These are phyloP conservation scores for Drosophila vallismaia DNA, from an alignment of 2,888 invertebrate species.

Conservation along the genomic window DNA sequence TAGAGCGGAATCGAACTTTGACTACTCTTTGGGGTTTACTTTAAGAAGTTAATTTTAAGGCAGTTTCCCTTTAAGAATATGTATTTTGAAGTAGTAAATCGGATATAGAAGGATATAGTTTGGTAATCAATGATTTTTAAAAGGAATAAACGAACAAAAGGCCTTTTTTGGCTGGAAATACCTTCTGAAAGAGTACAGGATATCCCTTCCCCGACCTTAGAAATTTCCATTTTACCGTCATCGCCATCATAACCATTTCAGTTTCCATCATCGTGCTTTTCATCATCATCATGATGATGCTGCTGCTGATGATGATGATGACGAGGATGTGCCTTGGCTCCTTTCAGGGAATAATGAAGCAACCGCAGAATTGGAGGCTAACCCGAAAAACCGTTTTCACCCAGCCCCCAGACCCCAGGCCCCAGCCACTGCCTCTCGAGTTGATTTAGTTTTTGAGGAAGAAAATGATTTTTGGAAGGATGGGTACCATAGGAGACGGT, in stretches of 20 bases:
- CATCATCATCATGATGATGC: constrained; percentile 19
- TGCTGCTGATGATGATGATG: constrained; percentile 5
- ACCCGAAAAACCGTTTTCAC: constrained; percentile 36
- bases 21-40: background rate
- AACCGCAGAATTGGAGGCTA: constrained; percentile 58
- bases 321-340: constrained; percentile 12
- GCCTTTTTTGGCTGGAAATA: too few relatives aligned
- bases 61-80: too few relatives aligned
- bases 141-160: too few relatives aligned
- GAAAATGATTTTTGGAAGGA: background rate
- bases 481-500: too few relatives aligned
- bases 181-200: background rate
- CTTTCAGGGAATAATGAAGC: constrained; percentile 64
- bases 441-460: constrained; percentile 67
- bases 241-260: constrained; percentile 4
- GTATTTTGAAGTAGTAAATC: too few relatives aligned
- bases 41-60: too few relatives aligned
- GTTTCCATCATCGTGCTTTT: constrained; percentile 7
- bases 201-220: background rate
- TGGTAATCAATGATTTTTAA: too few relatives aligned
- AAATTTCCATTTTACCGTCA: constrained; percentile 6
- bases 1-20: too few relatives aligned
- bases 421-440: constrained; percentile 43
- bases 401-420: background rate
- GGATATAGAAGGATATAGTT: too few relatives aligned